Conservation (phyloP, 2,888 invertebrate species). For the Gerris lacustris region DNA sequence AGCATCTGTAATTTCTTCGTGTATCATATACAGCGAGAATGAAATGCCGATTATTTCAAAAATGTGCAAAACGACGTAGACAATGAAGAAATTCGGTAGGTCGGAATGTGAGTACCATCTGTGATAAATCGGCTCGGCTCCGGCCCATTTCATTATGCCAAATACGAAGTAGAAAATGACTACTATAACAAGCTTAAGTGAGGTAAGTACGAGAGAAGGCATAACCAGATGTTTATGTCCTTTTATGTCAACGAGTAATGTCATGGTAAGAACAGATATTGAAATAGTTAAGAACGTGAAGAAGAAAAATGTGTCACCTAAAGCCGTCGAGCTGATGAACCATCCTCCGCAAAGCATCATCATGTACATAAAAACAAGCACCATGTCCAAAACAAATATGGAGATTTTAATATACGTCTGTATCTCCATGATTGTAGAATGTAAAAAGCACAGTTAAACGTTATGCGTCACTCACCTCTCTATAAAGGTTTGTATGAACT, state of each 20-base stretch:
- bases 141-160: background rate
- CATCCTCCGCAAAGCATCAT: background rate
- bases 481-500: too few species aligned
- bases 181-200: background rate
- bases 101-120: background rate
- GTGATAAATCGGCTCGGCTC: background rate
- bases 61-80: background rate
- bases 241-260: background rate
- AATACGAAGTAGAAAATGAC: background rate
- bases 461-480: too few species aligned
- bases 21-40: too few species aligned
- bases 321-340: background rate
- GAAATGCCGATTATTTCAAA: background rate
- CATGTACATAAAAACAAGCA: background rate
- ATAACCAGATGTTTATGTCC: background rate
- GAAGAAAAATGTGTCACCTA: background rate
- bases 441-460: too few species aligned
- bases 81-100: background rate
- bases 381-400: background rate
- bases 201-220: background rate
- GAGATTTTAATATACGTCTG: too few species aligned
- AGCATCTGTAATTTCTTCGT: too few species aligned
- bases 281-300: background rate
- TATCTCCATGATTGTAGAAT: too few species aligned
- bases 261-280: background rate